Conservation (phyloP, 2,113 vertebrate genomes). For the Tichodroma muraria region DNA sequence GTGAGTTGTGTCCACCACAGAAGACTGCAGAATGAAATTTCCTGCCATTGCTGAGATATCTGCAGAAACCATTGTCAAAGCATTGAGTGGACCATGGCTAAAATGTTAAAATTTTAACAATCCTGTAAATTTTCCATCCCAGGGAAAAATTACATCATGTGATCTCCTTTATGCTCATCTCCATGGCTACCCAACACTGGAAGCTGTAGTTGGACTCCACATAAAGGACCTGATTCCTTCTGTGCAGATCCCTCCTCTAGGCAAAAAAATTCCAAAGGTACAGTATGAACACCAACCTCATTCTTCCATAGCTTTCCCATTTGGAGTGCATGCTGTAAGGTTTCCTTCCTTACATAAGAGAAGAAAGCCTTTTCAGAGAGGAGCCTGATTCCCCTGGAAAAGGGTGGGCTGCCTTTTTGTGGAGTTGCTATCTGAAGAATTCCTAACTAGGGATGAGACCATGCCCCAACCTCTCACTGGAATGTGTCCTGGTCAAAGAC, state of each 20-base stretch:
- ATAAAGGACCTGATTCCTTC: slow-evolving; percentile 83
- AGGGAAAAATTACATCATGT: slow-evolving; percentile 83
- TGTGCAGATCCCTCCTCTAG: slow-evolving; percentile 77
- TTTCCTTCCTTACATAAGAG: neutral
- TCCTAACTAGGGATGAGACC: neutral
- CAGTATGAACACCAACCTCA: neutral
- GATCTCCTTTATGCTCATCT: slow-evolving; percentile 84
- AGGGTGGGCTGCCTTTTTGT: neutral
- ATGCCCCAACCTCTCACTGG: neutral
- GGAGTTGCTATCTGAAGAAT: neutral
- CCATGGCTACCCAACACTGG: slow-evolving; percentile 73
- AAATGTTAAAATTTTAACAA: neutral
- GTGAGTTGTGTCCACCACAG: neutral
- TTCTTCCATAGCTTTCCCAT: neutral
- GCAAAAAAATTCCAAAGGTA: slow-evolving; percentile 80
- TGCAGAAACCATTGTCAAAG: neutral
- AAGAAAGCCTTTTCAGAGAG: neutral
- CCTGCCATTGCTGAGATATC: neutral
- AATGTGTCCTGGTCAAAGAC: neutral
- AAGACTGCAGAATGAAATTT: neutral
- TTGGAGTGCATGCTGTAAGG: neutral
- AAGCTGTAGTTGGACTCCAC: slow-evolving; percentile 75
- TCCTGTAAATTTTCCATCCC: neutral
- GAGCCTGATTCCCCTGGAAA: neutral
- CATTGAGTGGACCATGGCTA: neutral